A percentile compares a stretch with the other conserved stretches of the same genome.
phyloP scores from a whole-genome alignment of 1,140 invertebrate genomes.

The Drosophila parabipectinata region DNA sequence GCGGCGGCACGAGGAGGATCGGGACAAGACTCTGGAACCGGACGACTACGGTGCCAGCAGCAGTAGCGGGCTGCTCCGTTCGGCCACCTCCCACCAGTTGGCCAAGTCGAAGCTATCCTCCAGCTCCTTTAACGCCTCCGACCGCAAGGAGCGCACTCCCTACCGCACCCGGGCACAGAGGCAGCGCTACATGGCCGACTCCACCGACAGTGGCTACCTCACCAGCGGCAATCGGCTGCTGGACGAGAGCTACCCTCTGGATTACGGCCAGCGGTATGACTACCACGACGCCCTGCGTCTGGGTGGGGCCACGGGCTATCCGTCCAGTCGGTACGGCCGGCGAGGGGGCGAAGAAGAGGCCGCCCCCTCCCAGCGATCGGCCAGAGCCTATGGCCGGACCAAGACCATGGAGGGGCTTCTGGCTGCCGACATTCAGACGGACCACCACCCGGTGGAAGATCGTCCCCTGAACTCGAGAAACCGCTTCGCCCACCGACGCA shows the following conservation, averaged over 20 bases:
- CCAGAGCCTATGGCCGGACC: constrained; percentile 59
- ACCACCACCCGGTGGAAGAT: constrained; percentile 29
- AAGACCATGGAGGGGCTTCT: constrained; percentile 57
- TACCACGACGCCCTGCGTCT: constrained; percentile 69
- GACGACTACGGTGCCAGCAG: constrained; percentile 80
- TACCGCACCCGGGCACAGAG: constrained; percentile 62
- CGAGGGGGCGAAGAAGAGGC: constrained; percentile 42
- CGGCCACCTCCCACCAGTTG: constrained; percentile 87
- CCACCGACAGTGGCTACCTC: constrained; percentile 68
- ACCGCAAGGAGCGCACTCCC: constrained; percentile 81
- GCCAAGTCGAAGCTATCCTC: constrained; percentile 85
- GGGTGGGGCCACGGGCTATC: constrained; percentile 70
- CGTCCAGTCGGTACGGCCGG: constrained; percentile 52
- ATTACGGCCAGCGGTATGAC: constrained; percentile 67
- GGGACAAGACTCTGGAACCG: constrained; percentile 88
- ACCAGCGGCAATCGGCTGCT: constrained; percentile 60
- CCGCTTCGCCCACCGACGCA: constrained; percentile 68
- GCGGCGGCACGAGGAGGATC: constrained; percentile 85
- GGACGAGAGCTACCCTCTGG: constrained; percentile 75
- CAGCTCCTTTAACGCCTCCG: constrained; percentile 68
- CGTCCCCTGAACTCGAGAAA: constrained; percentile 53
- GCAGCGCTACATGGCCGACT: constrained; percentile 70
- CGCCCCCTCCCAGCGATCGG: constrained; percentile 15
- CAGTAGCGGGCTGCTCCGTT: constrained; percentile 85
- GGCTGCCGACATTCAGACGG: constrained; percentile 23